Evolutionary conservation across 2,797 vertebrate genomes (phyloP).

Genomic region (Austrolebias charrua): DNA sequence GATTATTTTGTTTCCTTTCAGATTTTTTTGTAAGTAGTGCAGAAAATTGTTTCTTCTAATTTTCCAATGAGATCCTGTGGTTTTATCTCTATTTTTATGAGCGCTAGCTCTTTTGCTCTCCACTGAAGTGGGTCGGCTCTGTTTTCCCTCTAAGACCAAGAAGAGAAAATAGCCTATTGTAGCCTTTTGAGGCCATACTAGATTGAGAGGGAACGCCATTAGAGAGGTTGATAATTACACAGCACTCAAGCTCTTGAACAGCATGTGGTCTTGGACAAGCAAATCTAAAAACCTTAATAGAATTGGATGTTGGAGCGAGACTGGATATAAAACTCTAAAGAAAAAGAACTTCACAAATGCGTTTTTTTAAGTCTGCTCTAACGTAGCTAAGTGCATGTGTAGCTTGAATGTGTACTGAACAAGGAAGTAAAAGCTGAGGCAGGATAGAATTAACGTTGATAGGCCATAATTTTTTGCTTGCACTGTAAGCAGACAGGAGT

Average conservation of each 20-base stretch:
- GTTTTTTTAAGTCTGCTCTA: constrained; percentile 4
- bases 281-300: constrained; percentile 48
- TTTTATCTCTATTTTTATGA: constrained; percentile 51
- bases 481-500: background rate
- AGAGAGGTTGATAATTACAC: constrained; percentile 65
- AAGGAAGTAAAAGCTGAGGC: background rate
- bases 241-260: constrained; percentile 61
- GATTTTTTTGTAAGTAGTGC: constrained; percentile 23
- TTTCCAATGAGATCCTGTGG: constrained; percentile 37
- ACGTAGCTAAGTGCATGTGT: background rate
- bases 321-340: constrained; percentile 1
- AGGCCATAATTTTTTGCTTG: constrained; percentile 11
- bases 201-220: constrained; percentile 61
- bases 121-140: constrained; percentile 23
- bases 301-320: constrained; percentile 30
- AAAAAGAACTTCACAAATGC: constrained; percentile 2
- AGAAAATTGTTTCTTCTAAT: constrained; percentile 53
- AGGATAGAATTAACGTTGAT: constrained; percentile 27
- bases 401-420: background rate
- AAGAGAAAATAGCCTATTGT: constrained; percentile 64
- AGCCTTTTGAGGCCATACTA: constrained; percentile 53
- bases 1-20: constrained; percentile 36
- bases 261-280: constrained; percentile 55
- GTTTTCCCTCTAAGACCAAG: constrained; percentile 20
- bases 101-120: constrained; percentile 27